Evolutionary conservation across 2,113 vertebrate genomes (phyloP), one percentile per base, ranked within the genome.

Genomic region (Lamprologus callipterus): DNA sequence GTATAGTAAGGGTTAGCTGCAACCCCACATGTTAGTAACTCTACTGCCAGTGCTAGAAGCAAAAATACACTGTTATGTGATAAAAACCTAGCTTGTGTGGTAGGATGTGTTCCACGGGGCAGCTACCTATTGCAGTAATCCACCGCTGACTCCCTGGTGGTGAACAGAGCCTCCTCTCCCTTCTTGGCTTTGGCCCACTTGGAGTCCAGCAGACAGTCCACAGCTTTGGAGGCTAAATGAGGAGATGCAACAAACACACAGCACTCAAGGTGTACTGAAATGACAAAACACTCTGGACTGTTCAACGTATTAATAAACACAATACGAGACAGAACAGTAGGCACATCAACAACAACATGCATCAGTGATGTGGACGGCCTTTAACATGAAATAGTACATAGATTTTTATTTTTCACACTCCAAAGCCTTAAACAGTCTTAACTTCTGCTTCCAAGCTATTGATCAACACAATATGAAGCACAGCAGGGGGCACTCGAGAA

Each of bases 121-220:
- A 11, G 90, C 26, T 31, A 99, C 98, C 98, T 98, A 97, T 99
- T 99, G 94, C 98, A 99, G 95, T 99, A 99, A 88, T 99, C 98
- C 89, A 99, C 95, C 54, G 98, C 97, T 75, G 98, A 99, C 87
- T 99, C 99, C 40, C 98, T 96, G 87, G 97, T 99, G 92, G 98
- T 99, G 96, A 99, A 99, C 68, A 99, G 91, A 58, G 98, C 97
- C 90, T 99, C 98, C 49, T 99, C 98, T 90, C 97, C 97, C 93
- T 99, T 99, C 96, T 98, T 99, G 19, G 97, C 97, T 92, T 98
- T 99, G 89, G 98, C 97, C 99, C 98, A 99, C 92, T 99, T 99
- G 19, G 99, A 99, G 96, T 99, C 98, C 96, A 99, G 90, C 87
- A 99, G 97, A 94, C 97, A 98, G 92, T 99, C 98, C 94, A 99